phyloP scores from a whole-genome alignment of 2,888 invertebrate species.

The Harpalus rubripes region DNA sequence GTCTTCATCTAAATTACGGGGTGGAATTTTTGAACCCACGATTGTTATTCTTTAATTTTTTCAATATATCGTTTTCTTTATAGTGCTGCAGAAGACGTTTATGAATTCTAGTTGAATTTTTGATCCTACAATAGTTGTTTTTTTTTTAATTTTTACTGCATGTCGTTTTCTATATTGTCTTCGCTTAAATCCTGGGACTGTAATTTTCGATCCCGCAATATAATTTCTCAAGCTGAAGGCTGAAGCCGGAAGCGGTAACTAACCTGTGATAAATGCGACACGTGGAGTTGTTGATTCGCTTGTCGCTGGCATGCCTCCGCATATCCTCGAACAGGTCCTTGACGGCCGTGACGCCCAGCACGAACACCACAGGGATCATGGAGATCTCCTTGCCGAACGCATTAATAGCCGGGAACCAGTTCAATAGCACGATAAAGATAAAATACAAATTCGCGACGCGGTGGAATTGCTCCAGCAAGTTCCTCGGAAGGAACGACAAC shows the following conservation, averaged over 20 bases:
- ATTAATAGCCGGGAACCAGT: conserved; percentile 96
- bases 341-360: conserved; percentile 94
- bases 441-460: conserved; percentile 98
- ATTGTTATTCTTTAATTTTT: too few relatives aligned
- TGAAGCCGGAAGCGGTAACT: conserved; percentile 5
- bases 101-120: too few relatives aligned
- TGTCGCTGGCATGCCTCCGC: conserved; percentile 92
- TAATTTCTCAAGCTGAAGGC: not conserved
- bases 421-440: conserved; percentile 96
- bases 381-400: conserved; percentile 98
- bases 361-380: conserved; percentile 96
- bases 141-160: too few relatives aligned
- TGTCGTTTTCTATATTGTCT: too few relatives aligned
- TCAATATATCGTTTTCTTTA: too few relatives aligned
- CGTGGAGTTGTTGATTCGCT: conserved; percentile 94
- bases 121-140: too few relatives aligned
- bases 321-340: conserved; percentile 97
- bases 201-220: not conserved
- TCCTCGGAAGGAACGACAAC: conserved; percentile 96
- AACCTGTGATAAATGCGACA: conserved; percentile 95
- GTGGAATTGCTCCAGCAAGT: conserved; percentile 98
- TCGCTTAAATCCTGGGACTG: not conserved
- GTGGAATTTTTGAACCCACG: too few relatives aligned
- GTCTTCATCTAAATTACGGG: too few relatives aligned
- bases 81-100: too few relatives aligned